phyloP scores from a whole-genome alignment of 2,888 invertebrate species.

The Mamestra brassicae region DNA sequence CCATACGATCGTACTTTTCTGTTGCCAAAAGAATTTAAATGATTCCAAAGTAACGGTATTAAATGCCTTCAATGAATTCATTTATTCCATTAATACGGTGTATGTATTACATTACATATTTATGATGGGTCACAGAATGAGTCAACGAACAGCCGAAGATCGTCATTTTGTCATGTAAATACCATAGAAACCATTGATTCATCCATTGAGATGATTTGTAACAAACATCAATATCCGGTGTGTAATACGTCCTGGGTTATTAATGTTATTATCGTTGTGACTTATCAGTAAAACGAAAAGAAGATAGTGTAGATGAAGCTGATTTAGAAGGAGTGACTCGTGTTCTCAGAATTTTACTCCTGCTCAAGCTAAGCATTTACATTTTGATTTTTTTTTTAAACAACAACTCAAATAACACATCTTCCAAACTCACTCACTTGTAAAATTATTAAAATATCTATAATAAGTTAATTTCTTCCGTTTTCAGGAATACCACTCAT shows the following conservation, averaged over 20 bases:
- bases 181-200: conserved; percentile 69
- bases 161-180: conserved; percentile 68
- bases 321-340: conserved; percentile 12
- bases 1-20: neutral
- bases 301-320: conserved; percentile 6
- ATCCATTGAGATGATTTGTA: conserved; percentile 63
- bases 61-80: neutral
- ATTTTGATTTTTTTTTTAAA: conserved; percentile 2
- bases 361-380: neutral
- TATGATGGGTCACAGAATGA: conserved; percentile 57
- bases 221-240: conserved; percentile 70
- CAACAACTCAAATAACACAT: neutral
- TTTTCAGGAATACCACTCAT: neutral
- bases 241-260: conserved; percentile 38
- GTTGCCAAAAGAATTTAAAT: conserved; percentile 6
- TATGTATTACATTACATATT: conserved; percentile 32
- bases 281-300: conserved; percentile 34
- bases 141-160: conserved; percentile 61
- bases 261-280: conserved; percentile 29
- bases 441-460: neutral
- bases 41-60: conserved; percentile 5
- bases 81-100: conserved; percentile 6
- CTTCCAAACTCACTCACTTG: neutral
- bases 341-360: conserved; percentile 38
- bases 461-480: neutral